Percentiles rank a stretch among this genome's conserved stretches.
phyloP scores from a whole-genome alignment of 2,888 invertebrate species.

The Abscondita cerata region DNA sequence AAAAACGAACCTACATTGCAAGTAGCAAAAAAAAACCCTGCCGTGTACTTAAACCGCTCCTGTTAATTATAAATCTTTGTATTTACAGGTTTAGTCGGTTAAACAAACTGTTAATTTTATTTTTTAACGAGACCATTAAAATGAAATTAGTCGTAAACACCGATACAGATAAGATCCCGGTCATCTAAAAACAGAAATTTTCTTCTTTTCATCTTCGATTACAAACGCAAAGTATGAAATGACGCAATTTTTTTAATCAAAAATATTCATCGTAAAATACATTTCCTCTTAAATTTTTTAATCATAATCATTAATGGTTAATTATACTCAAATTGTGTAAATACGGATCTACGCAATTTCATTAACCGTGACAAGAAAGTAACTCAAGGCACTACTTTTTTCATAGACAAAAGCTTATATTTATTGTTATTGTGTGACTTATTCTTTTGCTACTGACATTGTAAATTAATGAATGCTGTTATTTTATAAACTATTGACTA shows the following conservation, averaged over 20 bases:
- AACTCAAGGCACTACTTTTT: conserved; percentile 3
- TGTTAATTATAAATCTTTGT: neutral
- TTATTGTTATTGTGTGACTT: neutral
- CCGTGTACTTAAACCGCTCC: too few species aligned
- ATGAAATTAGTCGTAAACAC: conserved; percentile 5
- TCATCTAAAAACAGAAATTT: neutral
- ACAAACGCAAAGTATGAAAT: too few species aligned
- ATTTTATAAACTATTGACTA: neutral
- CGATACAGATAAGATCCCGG: conserved; percentile 4
- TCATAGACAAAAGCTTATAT: neutral
- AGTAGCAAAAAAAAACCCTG: too few species aligned
- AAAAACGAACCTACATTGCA: too few species aligned
- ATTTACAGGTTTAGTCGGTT: neutral
- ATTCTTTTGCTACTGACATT: too few species aligned
- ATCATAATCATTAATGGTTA: too few species aligned
- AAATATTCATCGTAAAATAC: too few species aligned
- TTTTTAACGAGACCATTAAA: conserved; percentile 4
- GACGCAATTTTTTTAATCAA: conserved; percentile 1
- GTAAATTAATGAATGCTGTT: too few species aligned
- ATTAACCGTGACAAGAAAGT: conserved; percentile 7
- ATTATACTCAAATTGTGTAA: conserved; percentile 6
- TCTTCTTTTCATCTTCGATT: too few species aligned
- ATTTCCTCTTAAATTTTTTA: too few species aligned
- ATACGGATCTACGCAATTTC: conserved; percentile 9
- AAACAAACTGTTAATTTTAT: conserved; percentile 7